Evolutionary conservation across 1,140 invertebrate genomes (phyloP).

Genomic region (Drosophila mojavensis): DNA sequence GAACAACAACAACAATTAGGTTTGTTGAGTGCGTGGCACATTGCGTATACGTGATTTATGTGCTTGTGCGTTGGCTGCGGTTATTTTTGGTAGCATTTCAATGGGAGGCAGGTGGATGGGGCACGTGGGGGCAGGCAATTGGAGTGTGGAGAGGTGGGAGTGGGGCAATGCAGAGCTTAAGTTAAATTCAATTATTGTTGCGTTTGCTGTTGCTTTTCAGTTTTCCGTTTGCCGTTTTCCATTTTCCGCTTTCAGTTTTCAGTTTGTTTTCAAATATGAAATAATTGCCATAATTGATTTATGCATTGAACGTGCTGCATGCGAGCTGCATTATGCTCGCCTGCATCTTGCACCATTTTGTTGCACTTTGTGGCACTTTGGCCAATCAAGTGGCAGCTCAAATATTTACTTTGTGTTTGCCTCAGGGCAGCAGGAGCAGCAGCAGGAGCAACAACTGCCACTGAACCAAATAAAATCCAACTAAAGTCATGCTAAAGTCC

Average conservation of each 20-base stretch:
- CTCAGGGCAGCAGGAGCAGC: slow-evolving; percentile 1
- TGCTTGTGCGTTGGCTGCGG: slow-evolving; percentile 6
- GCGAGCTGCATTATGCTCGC: background rate
- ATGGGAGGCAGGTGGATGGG: background rate
- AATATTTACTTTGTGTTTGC: slow-evolving; percentile 20
- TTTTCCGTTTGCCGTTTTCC: slow-evolving; percentile 1
- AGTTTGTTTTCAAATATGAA: slow-evolving; percentile 26
- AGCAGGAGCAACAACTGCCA: background rate
- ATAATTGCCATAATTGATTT: slow-evolving; percentile 53
- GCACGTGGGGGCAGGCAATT: background rate
- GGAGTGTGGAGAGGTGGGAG: background rate
- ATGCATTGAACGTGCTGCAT: slow-evolving; percentile 23
- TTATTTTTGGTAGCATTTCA: slow-evolving; percentile 25
- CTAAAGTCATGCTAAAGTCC: slow-evolving; percentile 5
- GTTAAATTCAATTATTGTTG: slow-evolving; percentile 43
- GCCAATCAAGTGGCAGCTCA: slow-evolving; percentile 17
- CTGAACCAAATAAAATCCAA: slow-evolving; percentile 15
- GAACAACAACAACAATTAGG: slow-evolving; percentile 30
- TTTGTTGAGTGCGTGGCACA: slow-evolving; percentile 20
- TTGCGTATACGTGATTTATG: slow-evolving; percentile 40
- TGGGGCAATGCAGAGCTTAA: slow-evolving; percentile 9
- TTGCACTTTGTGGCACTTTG: background rate
- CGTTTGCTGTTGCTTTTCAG: slow-evolving; percentile 23
- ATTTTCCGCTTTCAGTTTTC: slow-evolving; percentile 17
- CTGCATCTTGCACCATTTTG: slow-evolving; percentile 18